Evolutionary conservation across 2,113 vertebrate genomes (phyloP).

Genomic region (Nematolebias whitei): DNA sequence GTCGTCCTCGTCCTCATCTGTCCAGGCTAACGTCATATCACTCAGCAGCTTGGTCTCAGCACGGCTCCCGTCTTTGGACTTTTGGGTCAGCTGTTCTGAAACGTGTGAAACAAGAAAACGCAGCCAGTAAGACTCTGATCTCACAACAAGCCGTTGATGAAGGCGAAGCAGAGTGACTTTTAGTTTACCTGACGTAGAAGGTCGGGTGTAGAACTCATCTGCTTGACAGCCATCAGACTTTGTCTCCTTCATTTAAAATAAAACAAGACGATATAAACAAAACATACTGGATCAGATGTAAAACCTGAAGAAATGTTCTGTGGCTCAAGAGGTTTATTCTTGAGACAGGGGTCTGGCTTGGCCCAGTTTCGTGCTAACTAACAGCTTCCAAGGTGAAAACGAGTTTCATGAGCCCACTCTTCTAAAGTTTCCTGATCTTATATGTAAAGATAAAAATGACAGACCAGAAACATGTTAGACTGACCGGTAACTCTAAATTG

Average conservation of each 20-base stretch:
- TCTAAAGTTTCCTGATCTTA: too few relatives aligned
- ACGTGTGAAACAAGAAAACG: constrained; percentile 1
- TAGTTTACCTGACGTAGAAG: constrained; percentile 20
- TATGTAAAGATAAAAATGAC: too few relatives aligned
- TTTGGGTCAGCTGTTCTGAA: not conserved
- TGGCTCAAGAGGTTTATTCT: too few relatives aligned
- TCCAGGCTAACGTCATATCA: constrained; percentile 65
- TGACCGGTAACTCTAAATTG: too few relatives aligned
- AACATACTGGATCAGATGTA: not conserved
- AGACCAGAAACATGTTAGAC: too few relatives aligned
- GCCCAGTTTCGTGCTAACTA: too few relatives aligned
- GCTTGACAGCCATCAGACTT: not conserved
- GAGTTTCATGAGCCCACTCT: too few relatives aligned
- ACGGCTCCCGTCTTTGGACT: not conserved
- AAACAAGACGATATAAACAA: not conserved
- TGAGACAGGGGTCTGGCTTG: too few relatives aligned
- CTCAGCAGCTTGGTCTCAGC: constrained; percentile 30
- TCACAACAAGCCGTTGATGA: not conserved
- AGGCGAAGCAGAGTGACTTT: not conserved
- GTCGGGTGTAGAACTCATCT: not conserved
- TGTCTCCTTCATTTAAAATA: not conserved
- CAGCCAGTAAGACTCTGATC: not conserved
- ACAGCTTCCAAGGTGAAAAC: too few relatives aligned
- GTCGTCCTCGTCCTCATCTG: constrained; percentile 64
- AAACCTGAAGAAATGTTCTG: not conserved